Conservation (phyloP, 2,113 vertebrate species). For the Lepus timidus region DNA sequence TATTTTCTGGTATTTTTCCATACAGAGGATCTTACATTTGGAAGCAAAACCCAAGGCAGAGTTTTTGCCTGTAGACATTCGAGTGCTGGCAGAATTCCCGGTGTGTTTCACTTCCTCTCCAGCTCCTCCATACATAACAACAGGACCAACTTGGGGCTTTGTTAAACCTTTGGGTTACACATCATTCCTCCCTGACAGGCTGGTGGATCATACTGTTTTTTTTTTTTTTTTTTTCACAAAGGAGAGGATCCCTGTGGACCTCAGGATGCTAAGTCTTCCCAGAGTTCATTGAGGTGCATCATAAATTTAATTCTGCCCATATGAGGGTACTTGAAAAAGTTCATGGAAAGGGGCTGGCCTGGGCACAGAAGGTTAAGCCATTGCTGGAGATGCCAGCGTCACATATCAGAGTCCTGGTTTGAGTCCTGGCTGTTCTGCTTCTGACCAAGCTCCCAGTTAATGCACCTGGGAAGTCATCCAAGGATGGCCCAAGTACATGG, state of each 20-base stretch:
- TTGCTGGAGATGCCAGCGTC: no score
- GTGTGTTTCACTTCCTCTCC: no score
- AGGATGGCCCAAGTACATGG: no score
- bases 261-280: background rate
- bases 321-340: background rate
- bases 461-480: no score
- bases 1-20: conserved; percentile 26
- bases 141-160: no score
- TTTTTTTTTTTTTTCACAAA: background rate
- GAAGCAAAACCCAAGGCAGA: background rate
- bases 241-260: background rate
- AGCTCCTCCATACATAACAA: background rate
- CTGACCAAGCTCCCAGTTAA: no score
- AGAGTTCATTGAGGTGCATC: background rate
- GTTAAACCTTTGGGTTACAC: no score
- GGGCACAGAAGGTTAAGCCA: no score
- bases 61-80: conserved; percentile 9
- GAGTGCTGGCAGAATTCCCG: background rate
- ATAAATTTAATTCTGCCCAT: background rate
- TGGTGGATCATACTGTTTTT: background rate
- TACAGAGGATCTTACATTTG: background rate
- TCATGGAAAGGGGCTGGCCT: no score
- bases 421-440: no score
- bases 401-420: no score
- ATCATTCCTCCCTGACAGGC: background rate